Base-by-base conservation (phyloP, 2,113 vertebrate genomes). In the Xenus cinereus region DNA sequence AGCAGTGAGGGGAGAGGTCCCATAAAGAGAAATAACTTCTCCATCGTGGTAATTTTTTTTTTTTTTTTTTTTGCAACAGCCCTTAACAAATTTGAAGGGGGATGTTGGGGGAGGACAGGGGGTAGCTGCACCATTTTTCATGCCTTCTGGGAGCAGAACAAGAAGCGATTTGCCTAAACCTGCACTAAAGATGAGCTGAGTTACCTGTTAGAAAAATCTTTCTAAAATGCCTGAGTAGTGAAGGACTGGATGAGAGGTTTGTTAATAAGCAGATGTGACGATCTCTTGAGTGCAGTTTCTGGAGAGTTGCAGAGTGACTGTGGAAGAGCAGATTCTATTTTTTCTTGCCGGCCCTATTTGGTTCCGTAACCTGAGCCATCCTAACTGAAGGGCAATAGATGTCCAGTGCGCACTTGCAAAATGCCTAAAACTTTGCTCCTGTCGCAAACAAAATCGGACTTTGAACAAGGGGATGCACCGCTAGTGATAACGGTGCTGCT, bases 81-180 rank as follows among this genome's bases (percentile, higher is more conserved):
- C 6, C 23, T 16, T 59, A 30, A 4, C 2, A 1, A 84, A 15
- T n/a, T 43, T 53, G 45, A 39, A 27, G 17, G 24, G 24, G 20
- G 17, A 16, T 17, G 51, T 26, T 10, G 4, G 17, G 14, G 27
- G 10, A 50, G n/a, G 39, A 14, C 12, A n/a, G 11, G 5, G 19
- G 6, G 15, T 7, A 74, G 4, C 54, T 79, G 15, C 4, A 4
- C 26, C 2, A 1, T 59, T 87, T 85, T 33, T 24, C 8, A 0
- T 69, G 48, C 33, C 7, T n/a, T 60, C 24, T 39, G 17, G 59
- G 43, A 64, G 18, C 5, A 3, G 48, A 63, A 46, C 26, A 63
- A 50, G 26, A 24, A 71, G 2, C 0, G 0, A 41, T 72, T 59
- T 1, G 0, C n/a, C 21, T 64, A 23, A 84, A 56, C 46, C 46